phyloP scores from a whole-genome alignment of 30 jellyfish, hydroid and myxozoan species.

The Chironex yamaguchii region DNA sequence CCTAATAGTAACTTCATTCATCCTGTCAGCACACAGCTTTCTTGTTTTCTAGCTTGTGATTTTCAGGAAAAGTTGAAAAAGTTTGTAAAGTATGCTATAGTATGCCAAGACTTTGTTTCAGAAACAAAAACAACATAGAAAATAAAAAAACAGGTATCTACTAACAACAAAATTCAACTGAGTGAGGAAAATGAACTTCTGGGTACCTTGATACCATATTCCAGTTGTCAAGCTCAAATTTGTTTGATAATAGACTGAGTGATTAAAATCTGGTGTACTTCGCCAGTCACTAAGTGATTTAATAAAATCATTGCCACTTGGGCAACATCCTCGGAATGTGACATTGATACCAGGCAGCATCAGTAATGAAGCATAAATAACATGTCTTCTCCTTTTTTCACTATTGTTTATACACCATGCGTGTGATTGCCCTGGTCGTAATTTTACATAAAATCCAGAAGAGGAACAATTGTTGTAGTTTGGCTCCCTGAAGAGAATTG shows the following conservation, averaged over 20 bases:
- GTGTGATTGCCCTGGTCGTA: constrained; percentile 81
- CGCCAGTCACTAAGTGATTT: constrained; percentile 59
- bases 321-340: constrained; percentile 95
- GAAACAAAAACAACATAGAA: too few relatives aligned
- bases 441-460: constrained; percentile 69
- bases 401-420: constrained; percentile 74
- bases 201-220: constrained; percentile 89
- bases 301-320: constrained; percentile 88
- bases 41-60: too few relatives aligned
- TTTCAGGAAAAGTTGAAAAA: too few relatives aligned
- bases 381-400: constrained; percentile 39
- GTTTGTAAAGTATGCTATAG: too few relatives aligned
- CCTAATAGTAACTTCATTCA: too few relatives aligned
- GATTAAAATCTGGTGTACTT: constrained; percentile 83
- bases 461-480: constrained; percentile 89
- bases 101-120: too few relatives aligned
- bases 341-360: constrained; percentile 83
- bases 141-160: too few relatives aligned
- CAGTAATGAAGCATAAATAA: constrained; percentile 79
- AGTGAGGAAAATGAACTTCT: too few relatives aligned
- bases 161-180: too few relatives aligned
- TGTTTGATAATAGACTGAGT: constrained; percentile 70
- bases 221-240: constrained; percentile 82
- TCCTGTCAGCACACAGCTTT: too few relatives aligned
- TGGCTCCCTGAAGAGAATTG: constrained; percentile 74